Evolutionary conservation across 2,113 vertebrate genomes (phyloP).

Genomic region (Patagioenas fasciata): DNA sequence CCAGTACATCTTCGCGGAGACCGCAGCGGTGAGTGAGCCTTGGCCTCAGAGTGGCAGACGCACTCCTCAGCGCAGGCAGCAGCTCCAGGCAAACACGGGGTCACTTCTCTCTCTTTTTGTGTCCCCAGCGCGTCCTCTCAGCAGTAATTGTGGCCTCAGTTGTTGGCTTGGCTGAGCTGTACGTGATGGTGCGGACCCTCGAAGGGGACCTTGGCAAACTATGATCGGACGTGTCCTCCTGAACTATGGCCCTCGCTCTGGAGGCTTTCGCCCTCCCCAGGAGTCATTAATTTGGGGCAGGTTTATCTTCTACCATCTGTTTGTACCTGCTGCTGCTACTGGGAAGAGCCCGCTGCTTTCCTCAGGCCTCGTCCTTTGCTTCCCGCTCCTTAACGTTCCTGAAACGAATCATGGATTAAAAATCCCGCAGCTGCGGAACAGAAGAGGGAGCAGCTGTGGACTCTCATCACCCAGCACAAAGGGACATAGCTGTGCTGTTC

Average conservation of each 20-base stretch:
- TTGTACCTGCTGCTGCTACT: background rate
- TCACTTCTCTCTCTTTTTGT: background rate
- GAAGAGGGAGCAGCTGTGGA: background rate
- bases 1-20: conserved; percentile 92
- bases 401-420: background rate
- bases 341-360: background rate
- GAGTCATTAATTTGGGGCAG: background rate
- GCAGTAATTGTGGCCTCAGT: conserved; percentile 92
- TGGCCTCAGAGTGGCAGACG: fast-evolving
- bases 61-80: background rate
- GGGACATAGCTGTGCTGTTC: too few relatives aligned
- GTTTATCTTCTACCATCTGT: background rate
- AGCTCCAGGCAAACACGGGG: fast-evolving
- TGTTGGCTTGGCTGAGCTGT: conserved; percentile 94
- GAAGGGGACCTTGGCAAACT: conserved; percentile 92
- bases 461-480: background rate
- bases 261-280: background rate
- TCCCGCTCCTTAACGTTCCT: background rate
- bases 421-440: background rate
- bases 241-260: background rate
- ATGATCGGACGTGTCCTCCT: background rate
- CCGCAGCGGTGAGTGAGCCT: conserved; percentile 78
- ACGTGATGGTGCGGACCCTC: conserved; percentile 90
- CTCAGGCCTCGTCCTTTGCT: background rate
- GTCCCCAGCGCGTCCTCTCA: conserved; percentile 81